phyloP scores from a whole-genome alignment of 2,888 invertebrate species.

The Protodeltote pygarga region DNA sequence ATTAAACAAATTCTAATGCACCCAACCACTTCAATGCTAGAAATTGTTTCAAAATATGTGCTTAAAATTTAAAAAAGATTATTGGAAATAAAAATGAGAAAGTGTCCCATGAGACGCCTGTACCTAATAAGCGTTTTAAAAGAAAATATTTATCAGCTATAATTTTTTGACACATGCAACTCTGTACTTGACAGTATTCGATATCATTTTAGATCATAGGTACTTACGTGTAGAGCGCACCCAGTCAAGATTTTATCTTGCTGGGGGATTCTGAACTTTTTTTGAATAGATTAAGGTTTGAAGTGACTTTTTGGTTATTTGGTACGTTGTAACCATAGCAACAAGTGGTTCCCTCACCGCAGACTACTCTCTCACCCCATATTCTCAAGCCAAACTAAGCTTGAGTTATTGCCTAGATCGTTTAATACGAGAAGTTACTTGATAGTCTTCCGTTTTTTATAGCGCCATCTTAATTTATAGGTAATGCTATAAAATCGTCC shows the following conservation, averaged over 20 bases:
- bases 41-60: too few species aligned
- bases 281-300: slow-evolving; percentile 15
- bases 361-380: slow-evolving; percentile 50
- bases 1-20: background rate
- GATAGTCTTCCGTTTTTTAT: slow-evolving; percentile 37
- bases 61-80: too few species aligned
- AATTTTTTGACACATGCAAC: slow-evolving; percentile 29
- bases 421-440: slow-evolving; percentile 55
- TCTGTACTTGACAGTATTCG: slow-evolving; percentile 50
- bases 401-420: slow-evolving; percentile 73
- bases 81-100: too few species aligned
- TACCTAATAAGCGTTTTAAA: slow-evolving; percentile 4
- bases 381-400: slow-evolving; percentile 57
- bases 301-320: slow-evolving; percentile 39
- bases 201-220: slow-evolving; percentile 56
- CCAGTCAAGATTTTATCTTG: slow-evolving; percentile 16
- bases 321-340: slow-evolving; percentile 69
- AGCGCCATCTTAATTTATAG: slow-evolving; percentile 7
- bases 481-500: slow-evolving; percentile 1
- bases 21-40: too few species aligned
- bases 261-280: slow-evolving; percentile 31
- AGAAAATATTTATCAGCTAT: slow-evolving; percentile 25
- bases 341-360: slow-evolving; percentile 68
- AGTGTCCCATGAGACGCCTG: slow-evolving; percentile 2
- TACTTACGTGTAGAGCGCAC: slow-evolving; percentile 45